A percentile compares a stretch with the other conserved stretches of the same genome.
phyloP scores from a whole-genome alignment of 2,888 invertebrate genomes.

The Desoria tigrina region DNA sequence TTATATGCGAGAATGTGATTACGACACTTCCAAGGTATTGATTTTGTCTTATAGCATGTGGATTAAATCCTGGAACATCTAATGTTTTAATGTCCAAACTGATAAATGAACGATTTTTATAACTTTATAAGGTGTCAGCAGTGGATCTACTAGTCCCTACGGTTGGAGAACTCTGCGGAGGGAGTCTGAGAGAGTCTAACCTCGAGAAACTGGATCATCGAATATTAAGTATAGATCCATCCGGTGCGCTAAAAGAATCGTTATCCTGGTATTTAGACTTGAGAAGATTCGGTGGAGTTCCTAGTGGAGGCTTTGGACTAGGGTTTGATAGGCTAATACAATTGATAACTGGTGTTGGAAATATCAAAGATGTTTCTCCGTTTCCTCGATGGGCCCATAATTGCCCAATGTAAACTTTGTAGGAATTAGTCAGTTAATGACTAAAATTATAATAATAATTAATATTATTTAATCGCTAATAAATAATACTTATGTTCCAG shows the following conservation, averaged over 20 bases:
- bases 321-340: constrained; percentile 92
- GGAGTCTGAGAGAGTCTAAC: constrained; percentile 86
- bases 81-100: not conserved
- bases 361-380: constrained; percentile 91
- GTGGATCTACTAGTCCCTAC: constrained; percentile 84
- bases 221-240: constrained; percentile 56
- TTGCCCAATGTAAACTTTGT: constrained; percentile 61
- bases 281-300: constrained; percentile 81
- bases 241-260: constrained; percentile 58
- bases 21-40: constrained; percentile 66
- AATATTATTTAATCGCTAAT: too few relatives aligned
- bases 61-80: constrained; percentile 1
- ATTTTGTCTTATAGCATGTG: too few relatives aligned
- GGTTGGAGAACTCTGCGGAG: constrained; percentile 93
- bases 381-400: constrained; percentile 94
- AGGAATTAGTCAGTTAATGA: not conserved
- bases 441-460: not conserved
- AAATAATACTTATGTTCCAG: too few relatives aligned
- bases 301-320: constrained; percentile 93
- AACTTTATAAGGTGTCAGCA: constrained; percentile 73
- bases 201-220: constrained; percentile 66
- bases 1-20: constrained; percentile 76
- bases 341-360: constrained; percentile 74
- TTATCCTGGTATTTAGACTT: constrained; percentile 82
- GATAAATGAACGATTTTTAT: too few relatives aligned